Base-by-base conservation (phyloP, 1,140 invertebrate genomes). In the Hyphantria cunea region DNA sequence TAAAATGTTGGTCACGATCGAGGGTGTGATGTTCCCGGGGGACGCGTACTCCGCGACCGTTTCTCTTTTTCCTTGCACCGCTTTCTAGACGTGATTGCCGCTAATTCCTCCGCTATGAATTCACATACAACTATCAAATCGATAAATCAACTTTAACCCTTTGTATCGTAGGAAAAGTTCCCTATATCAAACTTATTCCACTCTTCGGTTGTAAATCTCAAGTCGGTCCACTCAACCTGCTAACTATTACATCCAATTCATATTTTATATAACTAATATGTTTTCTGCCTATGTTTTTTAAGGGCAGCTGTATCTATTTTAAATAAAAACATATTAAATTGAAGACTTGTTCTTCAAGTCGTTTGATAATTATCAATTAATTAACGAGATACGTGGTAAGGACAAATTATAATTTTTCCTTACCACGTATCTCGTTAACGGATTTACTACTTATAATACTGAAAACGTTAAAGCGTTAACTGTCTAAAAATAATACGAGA, bases 71-170 rank as follows among this genome's bases (percentile, higher is more conserved):
- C n/a, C 39, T 4, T 6, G 6, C 41, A 6, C 12, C 41, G n/a
- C 12, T 13, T 44, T 25, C 17, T 25, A 5, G 41, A 44, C 41
- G 41, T 44, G 41, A 44, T 44, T 44, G 41, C 41, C 41, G 11
- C 11, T n/a, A n/a, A 44, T 44, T 44, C 41, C 11, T 10, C 37
- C 37, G 2, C 37, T 7, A 12, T 13, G 7, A 9, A 44, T 44
- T 44, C n/a, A 44, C 41, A 44, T 12, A 44, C 11, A 44, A 44
- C 41, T 44, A 44, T 44, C 41, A 44, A 44, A 44, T 44, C 41
- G 41, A 44, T 13, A 13, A 6, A 44, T 44, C 41, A 44, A 44
- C 41, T 44, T 44, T 44, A 44, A 44, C 41, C 41, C 41, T 12
- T 44, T 13, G 41, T 12, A 44, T n/a, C 41, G 12, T 7, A 0